Evolutionary conservation across 1,140 invertebrate species (phyloP).

Genomic region (Lordiphosa mommai): DNA sequence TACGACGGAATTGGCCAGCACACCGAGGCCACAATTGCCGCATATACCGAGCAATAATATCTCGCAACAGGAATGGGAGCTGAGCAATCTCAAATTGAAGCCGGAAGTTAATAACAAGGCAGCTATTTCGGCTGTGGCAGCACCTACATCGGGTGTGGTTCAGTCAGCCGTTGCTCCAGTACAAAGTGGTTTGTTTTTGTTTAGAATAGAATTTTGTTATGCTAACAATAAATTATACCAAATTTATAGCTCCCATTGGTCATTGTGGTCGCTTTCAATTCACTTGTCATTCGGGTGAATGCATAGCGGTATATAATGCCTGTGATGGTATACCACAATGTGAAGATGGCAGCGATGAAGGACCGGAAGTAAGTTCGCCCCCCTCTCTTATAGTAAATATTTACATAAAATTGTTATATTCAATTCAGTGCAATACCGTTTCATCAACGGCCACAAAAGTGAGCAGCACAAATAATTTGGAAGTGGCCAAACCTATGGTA

Average conservation of each 20-base stretch:
- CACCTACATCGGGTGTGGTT: conserved; percentile 10
- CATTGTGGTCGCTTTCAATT: conserved; percentile 91
- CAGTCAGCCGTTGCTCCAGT: conserved; percentile 17
- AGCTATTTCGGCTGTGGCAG: conserved; percentile 4
- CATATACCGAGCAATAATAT: conserved; percentile 66
- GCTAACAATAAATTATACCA: conserved; percentile 16
- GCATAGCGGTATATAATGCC: conserved; percentile 96
- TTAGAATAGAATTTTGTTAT: background rate
- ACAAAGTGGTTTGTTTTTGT: conserved; percentile 37
- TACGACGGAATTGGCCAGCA: conserved; percentile 38
- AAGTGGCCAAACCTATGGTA: conserved; percentile 31
- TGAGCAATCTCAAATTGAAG: conserved; percentile 82
- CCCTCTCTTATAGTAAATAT: background rate
- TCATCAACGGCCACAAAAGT: conserved; percentile 39
- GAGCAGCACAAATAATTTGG: conserved; percentile 30
- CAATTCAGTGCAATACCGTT: conserved; percentile 52
- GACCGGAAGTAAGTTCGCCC: conserved; percentile 83
- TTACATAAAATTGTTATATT: background rate
- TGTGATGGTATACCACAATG: conserved; percentile 97
- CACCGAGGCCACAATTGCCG: conserved; percentile 49
- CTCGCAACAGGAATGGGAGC: conserved; percentile 89
- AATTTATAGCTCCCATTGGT: conserved; percentile 43
- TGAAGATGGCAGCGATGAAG: conserved; percentile 94
- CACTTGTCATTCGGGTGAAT: conserved; percentile 92
- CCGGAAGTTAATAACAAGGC: conserved; percentile 36